Percentiles rank a stretch among this genome's conserved stretches.
These are phyloP conservation scores for Myocastor coypus DNA, from an alignment of 2,113 vertebrate species.

Conservation along the genomic window DNA sequence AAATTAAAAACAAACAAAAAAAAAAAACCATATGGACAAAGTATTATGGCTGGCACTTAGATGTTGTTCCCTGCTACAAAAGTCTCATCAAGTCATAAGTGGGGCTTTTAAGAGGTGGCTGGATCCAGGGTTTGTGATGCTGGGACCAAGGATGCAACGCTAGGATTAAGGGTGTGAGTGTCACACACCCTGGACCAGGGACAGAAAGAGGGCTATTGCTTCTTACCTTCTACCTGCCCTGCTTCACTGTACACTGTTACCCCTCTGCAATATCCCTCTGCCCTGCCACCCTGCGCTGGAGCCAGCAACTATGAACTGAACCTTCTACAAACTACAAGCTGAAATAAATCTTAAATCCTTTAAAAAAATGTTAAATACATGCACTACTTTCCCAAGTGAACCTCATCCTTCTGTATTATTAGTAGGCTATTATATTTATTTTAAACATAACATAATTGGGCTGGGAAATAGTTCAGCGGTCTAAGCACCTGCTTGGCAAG, in stretches of 20 bases:
- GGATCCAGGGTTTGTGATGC: not conserved
- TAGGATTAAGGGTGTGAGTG: not conserved
- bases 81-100: not conserved
- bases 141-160: not conserved
- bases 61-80: not conserved
- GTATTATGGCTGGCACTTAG: not conserved
- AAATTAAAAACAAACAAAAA: not conserved
- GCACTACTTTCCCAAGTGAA: not conserved
- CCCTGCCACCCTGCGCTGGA: not conserved
- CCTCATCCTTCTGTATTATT: not conserved
- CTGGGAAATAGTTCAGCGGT: no score
- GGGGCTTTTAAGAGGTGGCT: not conserved
- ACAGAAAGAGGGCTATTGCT: not conserved
- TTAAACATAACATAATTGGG: no score
- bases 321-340: not conserved
- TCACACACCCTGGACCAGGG: not conserved
- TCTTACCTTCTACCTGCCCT: not conserved
- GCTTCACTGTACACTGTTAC: not conserved
- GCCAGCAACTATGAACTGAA: not conserved
- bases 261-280: not conserved
- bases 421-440: not conserved
- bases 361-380: not conserved
- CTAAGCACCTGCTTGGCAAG: no score
- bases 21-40: no score
- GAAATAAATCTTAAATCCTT: not conserved